A percentile compares a stretch with the other conserved stretches of the same genome.
phyloP scores from a whole-genome alignment of 2,113 vertebrate species.

The Pongo pygmaeus region DNA sequence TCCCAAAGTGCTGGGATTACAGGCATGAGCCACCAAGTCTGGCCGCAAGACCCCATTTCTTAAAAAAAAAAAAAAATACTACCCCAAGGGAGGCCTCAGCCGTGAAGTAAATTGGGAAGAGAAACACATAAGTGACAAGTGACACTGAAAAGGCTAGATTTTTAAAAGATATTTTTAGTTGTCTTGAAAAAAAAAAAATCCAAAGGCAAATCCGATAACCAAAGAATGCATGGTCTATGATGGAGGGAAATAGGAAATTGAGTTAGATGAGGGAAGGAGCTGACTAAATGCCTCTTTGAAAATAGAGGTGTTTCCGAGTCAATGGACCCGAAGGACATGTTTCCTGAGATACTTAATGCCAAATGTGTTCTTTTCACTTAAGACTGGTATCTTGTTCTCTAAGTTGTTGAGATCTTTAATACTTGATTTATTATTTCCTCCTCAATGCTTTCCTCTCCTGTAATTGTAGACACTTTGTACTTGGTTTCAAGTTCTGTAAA shows the following conservation, averaged over 20 bases:
- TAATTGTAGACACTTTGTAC: background rate
- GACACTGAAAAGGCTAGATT: background rate
- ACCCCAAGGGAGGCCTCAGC: background rate
- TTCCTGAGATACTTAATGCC: background rate
- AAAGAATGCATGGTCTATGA: conserved; percentile 39
- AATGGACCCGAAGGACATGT: background rate
- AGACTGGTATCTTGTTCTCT: background rate
- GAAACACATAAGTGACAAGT: conserved; percentile 39
- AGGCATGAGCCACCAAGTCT: too few relatives aligned
- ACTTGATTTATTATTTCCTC: conserved; percentile 22
- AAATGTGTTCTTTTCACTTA: background rate
- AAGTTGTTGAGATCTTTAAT: conserved; percentile 11
- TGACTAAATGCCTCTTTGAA: conserved; percentile 55
- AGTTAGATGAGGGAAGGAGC: conserved; percentile 51
- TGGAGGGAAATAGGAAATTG: conserved; percentile 49
- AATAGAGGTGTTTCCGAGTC: conserved; percentile 54
- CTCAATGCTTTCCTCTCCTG: background rate
- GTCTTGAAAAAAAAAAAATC: background rate
- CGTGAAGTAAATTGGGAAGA: background rate
- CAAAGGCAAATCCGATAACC: conserved; percentile 63
- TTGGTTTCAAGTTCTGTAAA: background rate
- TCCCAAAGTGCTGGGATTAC: too few relatives aligned
- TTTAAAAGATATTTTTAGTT: conserved; percentile 61
- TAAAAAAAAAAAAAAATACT: background rate
- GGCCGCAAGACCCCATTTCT: too few relatives aligned